A percentile compares a stretch with the other conserved stretches of the same genome.
phyloP scores from a whole-genome alignment of 2,797 vertebrate species.

The Zenarchopterus dispar region DNA sequence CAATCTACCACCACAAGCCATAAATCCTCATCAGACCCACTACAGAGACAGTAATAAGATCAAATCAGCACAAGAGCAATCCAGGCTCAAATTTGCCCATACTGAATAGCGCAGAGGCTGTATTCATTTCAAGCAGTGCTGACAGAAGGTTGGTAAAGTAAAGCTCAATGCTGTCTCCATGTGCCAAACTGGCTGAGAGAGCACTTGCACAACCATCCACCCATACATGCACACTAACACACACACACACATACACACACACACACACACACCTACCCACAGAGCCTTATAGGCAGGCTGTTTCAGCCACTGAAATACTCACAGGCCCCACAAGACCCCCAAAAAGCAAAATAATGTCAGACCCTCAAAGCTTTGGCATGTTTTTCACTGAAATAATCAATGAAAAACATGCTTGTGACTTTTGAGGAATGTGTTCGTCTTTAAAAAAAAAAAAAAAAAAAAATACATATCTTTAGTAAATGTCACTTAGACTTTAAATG shows the following conservation, averaged over 20 bases:
- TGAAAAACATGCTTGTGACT: background rate
- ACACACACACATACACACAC: slow-evolving; percentile 70
- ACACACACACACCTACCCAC: slow-evolving; percentile 72
- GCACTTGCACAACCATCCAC: slow-evolving; percentile 66
- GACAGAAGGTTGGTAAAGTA: slow-evolving; percentile 75
- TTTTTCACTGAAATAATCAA: background rate
- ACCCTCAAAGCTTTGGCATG: slow-evolving; percentile 3
- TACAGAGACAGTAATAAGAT: slow-evolving; percentile 4
- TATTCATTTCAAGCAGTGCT: slow-evolving; percentile 50
- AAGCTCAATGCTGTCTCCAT: slow-evolving; percentile 58
- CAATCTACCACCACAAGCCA: background rate
- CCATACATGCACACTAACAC: slow-evolving; percentile 1
- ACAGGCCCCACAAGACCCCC: slow-evolving; percentile 25
- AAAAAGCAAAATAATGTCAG: slow-evolving; percentile 1
- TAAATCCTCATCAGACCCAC: background rate
- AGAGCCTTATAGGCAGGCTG: slow-evolving; percentile 60
- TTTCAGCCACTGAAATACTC: slow-evolving; percentile 58
- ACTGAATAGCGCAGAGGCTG: slow-evolving; percentile 26
- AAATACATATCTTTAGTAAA: slow-evolving; percentile 28
- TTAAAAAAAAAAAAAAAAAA: too few relatives aligned
- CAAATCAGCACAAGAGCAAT: slow-evolving; percentile 14
- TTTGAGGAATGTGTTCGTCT: background rate
- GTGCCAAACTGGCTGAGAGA: slow-evolving; percentile 76
- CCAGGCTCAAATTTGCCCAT: background rate
- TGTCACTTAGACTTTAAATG: slow-evolving; percentile 22